A percentile compares a stretch with the other conserved stretches of the same genome.
Evolutionary conservation across 2,888 invertebrate genomes (phyloP).

Genomic region (Disparrhopalites patrizii): DNA sequence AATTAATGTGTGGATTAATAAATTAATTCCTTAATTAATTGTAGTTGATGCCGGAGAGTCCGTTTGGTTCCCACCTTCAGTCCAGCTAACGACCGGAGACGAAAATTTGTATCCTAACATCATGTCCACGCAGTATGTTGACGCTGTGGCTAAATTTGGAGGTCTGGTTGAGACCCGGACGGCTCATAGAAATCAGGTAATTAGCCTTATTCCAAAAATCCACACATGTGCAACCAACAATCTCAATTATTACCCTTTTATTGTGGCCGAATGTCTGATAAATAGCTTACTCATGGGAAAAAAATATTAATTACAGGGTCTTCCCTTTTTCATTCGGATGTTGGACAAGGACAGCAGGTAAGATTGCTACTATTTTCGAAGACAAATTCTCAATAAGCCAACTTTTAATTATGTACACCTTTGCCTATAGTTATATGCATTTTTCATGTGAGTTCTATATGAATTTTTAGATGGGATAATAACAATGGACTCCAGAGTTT

Average conservation of each 20-base stretch:
- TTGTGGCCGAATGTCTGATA: too few species aligned
- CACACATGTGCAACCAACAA: too few species aligned
- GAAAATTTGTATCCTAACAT: constrained; percentile 32
- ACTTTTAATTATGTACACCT: background rate
- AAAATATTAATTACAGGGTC: constrained; percentile 49
- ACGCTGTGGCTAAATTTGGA: constrained; percentile 52
- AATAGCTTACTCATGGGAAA: background rate
- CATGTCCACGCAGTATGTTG: constrained; percentile 38
- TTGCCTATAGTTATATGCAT: background rate
- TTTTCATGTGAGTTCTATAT: background rate
- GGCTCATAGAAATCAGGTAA: constrained; percentile 63
- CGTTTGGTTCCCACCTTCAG: constrained; percentile 62
- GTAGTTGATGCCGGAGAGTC: constrained; percentile 71
- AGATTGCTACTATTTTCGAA: background rate
- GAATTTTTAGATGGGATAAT: background rate
- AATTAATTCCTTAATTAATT: background rate
- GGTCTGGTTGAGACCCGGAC: constrained; percentile 66
- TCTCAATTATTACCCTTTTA: too few species aligned
- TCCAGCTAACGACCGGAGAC: constrained; percentile 40
- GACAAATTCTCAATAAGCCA: background rate
- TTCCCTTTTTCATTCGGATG: constrained; percentile 70
- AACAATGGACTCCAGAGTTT: background rate
- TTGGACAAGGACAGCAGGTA: constrained; percentile 62
- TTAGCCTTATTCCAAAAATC: background rate
- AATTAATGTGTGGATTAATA: background rate